phyloP scores from a whole-genome alignment of 53 echinoderm and acorn worm genomes.

The Stichopus horrens region DNA sequence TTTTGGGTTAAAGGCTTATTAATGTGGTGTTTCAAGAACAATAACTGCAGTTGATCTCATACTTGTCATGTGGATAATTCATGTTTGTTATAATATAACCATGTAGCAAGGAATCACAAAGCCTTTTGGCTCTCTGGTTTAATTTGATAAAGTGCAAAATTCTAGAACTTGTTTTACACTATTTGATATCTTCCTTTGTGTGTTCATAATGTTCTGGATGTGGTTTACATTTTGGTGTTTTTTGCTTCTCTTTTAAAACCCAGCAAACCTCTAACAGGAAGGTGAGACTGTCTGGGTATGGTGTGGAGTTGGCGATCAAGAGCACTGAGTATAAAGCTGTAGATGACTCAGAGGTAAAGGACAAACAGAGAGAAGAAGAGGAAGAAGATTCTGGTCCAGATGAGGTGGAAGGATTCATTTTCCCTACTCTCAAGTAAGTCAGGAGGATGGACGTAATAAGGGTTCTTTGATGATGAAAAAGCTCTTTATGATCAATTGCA shows the following conservation, averaged over 20 bases:
- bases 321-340: constrained; percentile 98
- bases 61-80: too few species aligned
- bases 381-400: constrained; percentile 80
- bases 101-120: too few species aligned
- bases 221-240: too few species aligned
- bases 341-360: constrained; percentile 88
- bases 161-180: neutral
- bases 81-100: too few species aligned
- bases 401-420: constrained; percentile 94
- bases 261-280: neutral
- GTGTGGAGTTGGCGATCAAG: constrained; percentile 96
- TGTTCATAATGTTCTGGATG: too few species aligned
- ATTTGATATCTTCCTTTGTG: too few species aligned
- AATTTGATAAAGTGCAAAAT: neutral
- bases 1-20: too few species aligned
- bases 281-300: constrained; percentile 89
- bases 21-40: too few species aligned
- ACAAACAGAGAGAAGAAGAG: constrained; percentile 55
- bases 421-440: constrained; percentile 82
- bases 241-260: neutral
- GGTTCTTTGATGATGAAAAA: too few species aligned
- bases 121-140: too few species aligned
- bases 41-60: too few species aligned
- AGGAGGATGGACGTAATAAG: neutral
- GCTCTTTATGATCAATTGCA: too few species aligned